phyloP scores from a whole-genome alignment of 92 coral and sea anemone species.

The Heteractis magnifica region DNA sequence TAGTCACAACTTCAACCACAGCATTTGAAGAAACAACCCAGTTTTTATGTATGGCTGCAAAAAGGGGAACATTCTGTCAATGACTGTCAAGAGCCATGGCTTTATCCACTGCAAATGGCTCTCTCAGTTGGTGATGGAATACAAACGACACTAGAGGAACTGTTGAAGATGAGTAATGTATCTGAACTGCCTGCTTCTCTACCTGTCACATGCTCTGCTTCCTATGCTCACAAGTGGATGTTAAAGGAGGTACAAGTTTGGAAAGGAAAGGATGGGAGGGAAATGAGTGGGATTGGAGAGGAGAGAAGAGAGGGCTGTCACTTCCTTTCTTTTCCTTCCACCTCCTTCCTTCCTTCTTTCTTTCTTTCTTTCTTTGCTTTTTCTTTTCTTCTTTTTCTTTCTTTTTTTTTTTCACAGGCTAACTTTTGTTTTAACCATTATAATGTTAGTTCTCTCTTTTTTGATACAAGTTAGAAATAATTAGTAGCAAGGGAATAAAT shows the following conservation, averaged over 20 bases:
- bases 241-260: conserved; percentile 48
- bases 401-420: no score
- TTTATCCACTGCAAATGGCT: conserved; percentile 63
- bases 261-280: no score
- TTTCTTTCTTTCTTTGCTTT: not conserved
- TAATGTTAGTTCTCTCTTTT: no score
- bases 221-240: conserved; percentile 80
- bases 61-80: conserved; percentile 52
- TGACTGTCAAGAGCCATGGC: conserved; percentile 56
- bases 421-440: no score
- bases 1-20: no score
- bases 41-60: conserved; percentile 60
- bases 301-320: not conserved
- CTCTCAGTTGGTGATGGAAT: conserved; percentile 27
- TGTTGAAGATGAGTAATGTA: conserved; percentile 3
- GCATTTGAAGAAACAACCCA: conserved; percentile 14
- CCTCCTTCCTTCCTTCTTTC: no score
- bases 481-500: not conserved
- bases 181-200: conserved; percentile 60
- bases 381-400: not conserved
- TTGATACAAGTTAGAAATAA: no score
- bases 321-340: no score
- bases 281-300: not conserved
- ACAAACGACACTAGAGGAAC: not conserved
- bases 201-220: conserved; percentile 56